Evolutionary conservation across 2,113 vertebrate genomes (phyloP), one percentile per base, ranked within the genome.

Genomic region (Misgurnus mizolepis): DNA sequence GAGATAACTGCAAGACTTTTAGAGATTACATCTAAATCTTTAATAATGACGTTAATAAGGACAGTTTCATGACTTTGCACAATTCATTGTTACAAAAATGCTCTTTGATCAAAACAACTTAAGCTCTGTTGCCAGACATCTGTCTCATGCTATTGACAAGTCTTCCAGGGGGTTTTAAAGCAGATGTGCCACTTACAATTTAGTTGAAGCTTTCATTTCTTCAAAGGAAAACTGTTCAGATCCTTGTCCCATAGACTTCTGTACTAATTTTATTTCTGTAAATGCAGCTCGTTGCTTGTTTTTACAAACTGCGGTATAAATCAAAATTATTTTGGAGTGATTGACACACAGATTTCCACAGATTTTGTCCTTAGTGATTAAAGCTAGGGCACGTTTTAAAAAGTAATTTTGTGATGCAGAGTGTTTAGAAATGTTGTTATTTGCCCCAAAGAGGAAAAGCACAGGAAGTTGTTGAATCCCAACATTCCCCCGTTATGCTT

Each of bases 381-480:
- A 74, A 45, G 5, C n/a, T n/a, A 74, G 41, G n/a, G 1, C 12
- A 47, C 47, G 43, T 60, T 47, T 47, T 61, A 47, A 41, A n/a
- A 75, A 75, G 22, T 50, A 49, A 9, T 17, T 34, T 49, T 58
- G 53, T 41, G 53, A 58, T 50, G 41, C 22, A 49, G 62, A 50
- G 56, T 49, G 12, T 62, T 17, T 6, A 1, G 6, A 62, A 75
- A n/a, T 18, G n/a, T 53, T 15, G 50, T 53, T 53, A 53, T 62
- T 77, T 66, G 61, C 49, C 74, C 74, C 11, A 65, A 55, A 85
- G 73, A 85, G 67, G 76, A 85, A 86, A 86, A 77, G 45, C 11
- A 76, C 86, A 90, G 89, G 91, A 92, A 91, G 88, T 90, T 71
- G 70, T 88, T 90, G 80, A 73, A 78, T 83, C 83, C 56, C 84